Evolutionary conservation across 2,113 vertebrate genomes (phyloP), one percentile per base, ranked within the genome.

Genomic region (Prietella phreatophila): DNA sequence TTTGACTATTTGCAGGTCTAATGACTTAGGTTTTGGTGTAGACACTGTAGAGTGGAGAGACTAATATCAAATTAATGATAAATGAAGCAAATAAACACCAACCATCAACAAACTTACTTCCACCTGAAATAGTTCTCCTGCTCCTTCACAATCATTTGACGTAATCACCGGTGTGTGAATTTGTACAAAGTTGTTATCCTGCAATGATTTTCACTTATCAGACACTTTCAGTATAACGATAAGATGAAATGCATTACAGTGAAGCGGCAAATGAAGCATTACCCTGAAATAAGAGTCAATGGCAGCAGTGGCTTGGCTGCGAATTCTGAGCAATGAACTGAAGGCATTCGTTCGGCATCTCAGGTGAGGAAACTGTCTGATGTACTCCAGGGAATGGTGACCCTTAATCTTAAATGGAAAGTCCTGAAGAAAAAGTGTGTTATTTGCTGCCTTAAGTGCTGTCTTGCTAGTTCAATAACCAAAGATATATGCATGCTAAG

Each of bases 61-160:
- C 22, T n/a, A n/a, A 53, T 50, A 78, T n/a, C 4, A n/a, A 78
- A 76, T 76, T n/a, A 0, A 47, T 80, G 14, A 61, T 27, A 60
- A 60, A 14, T 82, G 0, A 82, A 33, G 2, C 2, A 82, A 82
- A 58, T 36, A 22, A 60, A 60, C 30, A 33, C 19, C 30, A 60
- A 14, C 33, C n/a, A 30, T 50, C 11, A n/a, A 82, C 4, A 67
- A 42, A 90, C 95, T 94, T 93, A 98, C 98, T 93, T 96, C 93
- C 20, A 99, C 91, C 79, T 96, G 95, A 91, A 99, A 99, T 53
- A 99, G 96, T 17, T 99, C 97, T 5, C 98, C 98, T 33, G 97
- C 98, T 5, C 98, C 98, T 92, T 99, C 98, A 82, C 98, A 99
- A 92, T 99, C 98, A 87, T 99, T 99, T 58, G 98, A 98, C n/a